Evolutionary conservation across 2,888 invertebrate genomes (phyloP).

Genomic region (Drosophila colorata): DNA sequence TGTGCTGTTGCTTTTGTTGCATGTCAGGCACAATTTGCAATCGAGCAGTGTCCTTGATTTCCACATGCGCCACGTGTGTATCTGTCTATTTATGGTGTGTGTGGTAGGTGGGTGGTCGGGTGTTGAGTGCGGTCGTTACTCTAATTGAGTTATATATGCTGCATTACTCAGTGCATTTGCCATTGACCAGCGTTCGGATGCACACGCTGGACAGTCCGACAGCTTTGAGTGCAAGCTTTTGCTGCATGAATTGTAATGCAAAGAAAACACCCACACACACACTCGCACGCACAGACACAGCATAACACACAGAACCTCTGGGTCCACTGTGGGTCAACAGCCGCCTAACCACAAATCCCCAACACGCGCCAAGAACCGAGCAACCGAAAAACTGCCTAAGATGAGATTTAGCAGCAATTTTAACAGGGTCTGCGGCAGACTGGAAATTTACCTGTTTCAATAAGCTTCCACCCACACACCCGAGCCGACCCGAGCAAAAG

Average conservation of each 20-base stretch:
- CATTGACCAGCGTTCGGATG: conserved; percentile 18
- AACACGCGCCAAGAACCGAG: conserved; percentile 55
- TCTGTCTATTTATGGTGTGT: conserved; percentile 9
- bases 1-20: conserved; percentile 16
- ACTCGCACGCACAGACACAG: not conserved
- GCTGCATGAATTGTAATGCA: conserved; percentile 58
- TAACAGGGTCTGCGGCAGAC: not conserved
- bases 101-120: conserved; percentile 10
- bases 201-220: not conserved
- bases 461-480: not conserved
- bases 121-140: conserved; percentile 35
- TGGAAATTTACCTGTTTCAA: conserved; percentile 25
- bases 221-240: conserved; percentile 25
- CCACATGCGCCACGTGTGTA: conserved; percentile 39
- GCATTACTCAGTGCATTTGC: conserved; percentile 49
- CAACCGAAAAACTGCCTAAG: conserved; percentile 4
- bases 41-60: conserved; percentile 61
- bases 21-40: conserved; percentile 55
- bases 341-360: conserved; percentile 66
- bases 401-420: conserved; percentile 14
- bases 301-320: not conserved
- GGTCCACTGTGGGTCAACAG: not conserved
- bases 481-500: conserved; percentile 19
- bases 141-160: conserved; percentile 74
- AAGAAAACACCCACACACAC: conserved; percentile 11